Percentiles rank a stretch among this genome's conserved stretches.
Evolutionary conservation across 2,797 vertebrate species (phyloP).

Genomic region (Acrossocheilus fasciatus): DNA sequence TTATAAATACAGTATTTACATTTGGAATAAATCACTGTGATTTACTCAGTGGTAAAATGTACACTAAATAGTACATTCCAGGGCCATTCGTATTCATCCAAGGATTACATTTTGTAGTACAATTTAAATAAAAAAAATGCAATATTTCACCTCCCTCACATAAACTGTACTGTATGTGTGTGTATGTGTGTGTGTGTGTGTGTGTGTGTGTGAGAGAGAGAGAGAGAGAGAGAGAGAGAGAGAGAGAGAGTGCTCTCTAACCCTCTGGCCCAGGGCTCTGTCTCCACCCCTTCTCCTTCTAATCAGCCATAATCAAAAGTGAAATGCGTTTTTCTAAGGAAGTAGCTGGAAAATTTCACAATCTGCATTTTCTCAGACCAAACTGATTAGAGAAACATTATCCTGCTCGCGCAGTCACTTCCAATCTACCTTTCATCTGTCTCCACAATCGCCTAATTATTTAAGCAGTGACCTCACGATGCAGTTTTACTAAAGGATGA

Average conservation of each 20-base stretch:
- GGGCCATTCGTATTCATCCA: too few species aligned
- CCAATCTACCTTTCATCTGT: conserved; percentile 89
- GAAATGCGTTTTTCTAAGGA: conserved; percentile 89
- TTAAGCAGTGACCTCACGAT: conserved; percentile 85
- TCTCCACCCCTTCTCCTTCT: conserved; percentile 70
- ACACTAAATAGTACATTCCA: not conserved
- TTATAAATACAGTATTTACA: not conserved
- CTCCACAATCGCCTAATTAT: conserved; percentile 86
- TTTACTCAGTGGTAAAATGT: conserved; percentile 2
- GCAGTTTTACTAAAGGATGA: conserved; percentile 83
- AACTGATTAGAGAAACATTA: conserved; percentile 89
- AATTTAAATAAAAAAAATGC: not conserved
- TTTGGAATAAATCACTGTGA: not conserved
- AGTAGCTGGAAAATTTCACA: conserved; percentile 90
- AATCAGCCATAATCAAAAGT: conserved; percentile 84
- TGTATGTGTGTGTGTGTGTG: not conserved
- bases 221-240: not conserved
- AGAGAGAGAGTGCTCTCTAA: conserved; percentile 65
- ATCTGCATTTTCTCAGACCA: conserved; percentile 86
- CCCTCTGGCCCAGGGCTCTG: conserved; percentile 66
- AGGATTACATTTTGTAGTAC: not conserved
- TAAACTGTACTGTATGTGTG: conserved; percentile 6
- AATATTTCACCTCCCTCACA: not conserved
- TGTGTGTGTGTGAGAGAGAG: not conserved
- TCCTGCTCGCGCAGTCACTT: conserved; percentile 87